Conservation (phyloP, 1,140 invertebrate genomes). For the Odontomachus brunneus region DNA sequence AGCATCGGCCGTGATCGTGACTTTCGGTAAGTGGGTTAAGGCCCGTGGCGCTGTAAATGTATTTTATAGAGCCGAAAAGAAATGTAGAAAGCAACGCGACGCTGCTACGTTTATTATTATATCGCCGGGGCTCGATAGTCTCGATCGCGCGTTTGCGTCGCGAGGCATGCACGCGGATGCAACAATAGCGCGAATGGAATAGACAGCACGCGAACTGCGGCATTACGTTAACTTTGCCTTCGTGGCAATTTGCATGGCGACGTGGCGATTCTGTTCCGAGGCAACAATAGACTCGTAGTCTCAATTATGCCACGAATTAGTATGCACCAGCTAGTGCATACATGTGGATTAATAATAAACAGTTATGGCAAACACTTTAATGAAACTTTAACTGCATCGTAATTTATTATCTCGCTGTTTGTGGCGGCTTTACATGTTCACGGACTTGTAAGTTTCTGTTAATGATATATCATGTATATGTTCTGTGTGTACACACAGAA, state of each 20-base stretch:
- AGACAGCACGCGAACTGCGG: neutral
- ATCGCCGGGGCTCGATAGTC: constrained; percentile 23
- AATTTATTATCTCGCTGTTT: constrained; percentile 2
- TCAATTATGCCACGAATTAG: constrained; percentile 19
- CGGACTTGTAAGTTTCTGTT: neutral
- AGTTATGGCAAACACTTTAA: neutral
- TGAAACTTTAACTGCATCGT: neutral
- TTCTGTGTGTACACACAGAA: no score
- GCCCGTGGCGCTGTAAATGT: constrained; percentile 59
- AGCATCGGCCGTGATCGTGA: constrained; percentile 73
- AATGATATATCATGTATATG: neutral
- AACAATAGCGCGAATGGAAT: constrained; percentile 2
- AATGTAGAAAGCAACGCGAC: constrained; percentile 47
- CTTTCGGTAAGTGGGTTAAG: constrained; percentile 70
- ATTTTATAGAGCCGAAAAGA: constrained; percentile 65
- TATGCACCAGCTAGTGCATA: neutral
- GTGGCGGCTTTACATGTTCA: neutral
- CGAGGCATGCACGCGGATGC: no score
- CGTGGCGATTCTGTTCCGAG: no score
- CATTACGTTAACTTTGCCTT: constrained; percentile 19
- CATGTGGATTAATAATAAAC: neutral
- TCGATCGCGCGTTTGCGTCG: neutral
- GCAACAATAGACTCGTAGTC: neutral
- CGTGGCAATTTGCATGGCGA: constrained; percentile 18
- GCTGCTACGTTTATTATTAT: constrained; percentile 50